A percentile compares a stretch with the other conserved stretches of the same genome.
Conservation (phyloP, 2,888 invertebrate species). For the Quadroppia sp. region DNA sequence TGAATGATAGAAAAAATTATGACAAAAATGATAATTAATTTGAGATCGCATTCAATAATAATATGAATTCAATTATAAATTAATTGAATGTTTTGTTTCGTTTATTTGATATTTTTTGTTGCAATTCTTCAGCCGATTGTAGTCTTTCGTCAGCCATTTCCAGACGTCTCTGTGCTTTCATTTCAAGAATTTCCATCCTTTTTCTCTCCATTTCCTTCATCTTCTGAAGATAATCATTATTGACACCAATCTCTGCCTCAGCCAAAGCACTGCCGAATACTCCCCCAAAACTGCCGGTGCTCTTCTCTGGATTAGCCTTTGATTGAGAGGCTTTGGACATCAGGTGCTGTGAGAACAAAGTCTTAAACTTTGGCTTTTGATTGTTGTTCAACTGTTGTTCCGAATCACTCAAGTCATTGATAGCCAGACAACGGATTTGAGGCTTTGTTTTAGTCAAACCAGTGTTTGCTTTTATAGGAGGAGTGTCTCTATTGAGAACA, state of each 20-base stretch:
- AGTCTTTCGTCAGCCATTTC: conserved; percentile 28
- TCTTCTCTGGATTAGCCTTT: neutral
- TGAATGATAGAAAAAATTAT: too few relatives aligned
- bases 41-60: too few relatives aligned
- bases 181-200: neutral
- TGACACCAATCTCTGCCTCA: neutral
- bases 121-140: neutral
- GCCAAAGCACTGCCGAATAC: neutral
- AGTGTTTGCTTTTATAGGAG: neutral
- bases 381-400: too few relatives aligned
- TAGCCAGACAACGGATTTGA: neutral
- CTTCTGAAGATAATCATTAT: neutral
- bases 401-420: neutral
- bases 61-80: too few relatives aligned
- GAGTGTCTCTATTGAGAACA: neutral
- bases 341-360: neutral
- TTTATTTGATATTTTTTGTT: conserved; percentile 11
- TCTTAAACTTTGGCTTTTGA: neutral
- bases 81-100: too few relatives aligned
- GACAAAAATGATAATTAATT: too few relatives aligned
- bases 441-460: neutral
- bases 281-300: neutral
- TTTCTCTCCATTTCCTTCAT: neutral
- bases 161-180: neutral
- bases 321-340: neutral